Base-by-base conservation (phyloP, 2,888 invertebrate species). In the Sabellastarte sp. region DNA sequence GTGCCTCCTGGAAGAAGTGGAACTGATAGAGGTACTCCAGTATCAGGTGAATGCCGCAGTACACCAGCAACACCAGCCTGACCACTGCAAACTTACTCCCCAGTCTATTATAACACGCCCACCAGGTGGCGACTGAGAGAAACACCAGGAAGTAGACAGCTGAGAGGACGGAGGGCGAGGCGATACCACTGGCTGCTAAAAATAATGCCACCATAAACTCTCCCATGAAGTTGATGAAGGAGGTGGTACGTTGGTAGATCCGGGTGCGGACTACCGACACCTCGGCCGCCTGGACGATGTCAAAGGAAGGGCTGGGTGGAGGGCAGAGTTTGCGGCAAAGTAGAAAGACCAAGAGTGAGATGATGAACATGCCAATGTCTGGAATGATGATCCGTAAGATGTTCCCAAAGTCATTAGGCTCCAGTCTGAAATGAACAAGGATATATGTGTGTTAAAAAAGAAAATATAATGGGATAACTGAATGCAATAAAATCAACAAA, bases 81-180 rank as follows among this genome's bases (percentile, higher is more conserved):
- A 80, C 76, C 10, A 74, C 65, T 4, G 91, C 91, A 80, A 93
- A 95, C n/a, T 89, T 90, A 69, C 88, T 87, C 72, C 89, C 88
- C 66, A 95, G 86, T 64, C 90, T 88, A 74, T 88, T 88, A 77
- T 91, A 91, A 74, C 91, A 89, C 29, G 93, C 90, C 82, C 81
- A 81, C 72, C 78, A 73, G 1, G 94, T 93, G 63, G 92, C 91
- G 31, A 91, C 88, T 24, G 88, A 88, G 78, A 97, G 87, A 84
- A 96, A 96, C 63, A 91, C 87, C 61, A 95, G 78, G 85, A 93
- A 95, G 84, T 97, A 96, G 55, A 95, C 87, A 10, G 90, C 91
- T 51, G 92, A 92, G 29, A 90, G 89, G 32, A 92, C 86, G 61
- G 93, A 93, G 1, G 96, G 96, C 53, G 90, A 88, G 79, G 93